Evolutionary conservation across 2,113 vertebrate genomes (phyloP).

Genomic region (Perccottus glenii): DNA sequence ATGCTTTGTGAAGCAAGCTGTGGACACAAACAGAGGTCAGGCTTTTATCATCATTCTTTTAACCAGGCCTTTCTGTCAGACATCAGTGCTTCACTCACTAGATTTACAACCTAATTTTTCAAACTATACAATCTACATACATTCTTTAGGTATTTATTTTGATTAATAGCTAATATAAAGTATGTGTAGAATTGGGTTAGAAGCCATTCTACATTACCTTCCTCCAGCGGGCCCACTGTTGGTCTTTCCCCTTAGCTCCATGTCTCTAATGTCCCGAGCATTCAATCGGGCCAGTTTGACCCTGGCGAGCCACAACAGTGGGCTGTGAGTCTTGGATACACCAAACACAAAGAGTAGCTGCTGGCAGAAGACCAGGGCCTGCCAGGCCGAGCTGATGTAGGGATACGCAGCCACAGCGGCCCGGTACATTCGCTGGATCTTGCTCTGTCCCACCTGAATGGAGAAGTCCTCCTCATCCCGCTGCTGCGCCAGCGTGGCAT

Average conservation of each 20-base stretch:
- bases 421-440: constrained; percentile 83
- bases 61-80: too few species aligned
- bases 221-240: background rate
- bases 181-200: background rate
- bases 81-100: too few species aligned
- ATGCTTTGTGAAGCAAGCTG: constrained; percentile 40
- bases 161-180: too few species aligned
- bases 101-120: too few species aligned
- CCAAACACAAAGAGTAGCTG: constrained; percentile 90
- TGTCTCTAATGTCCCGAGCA: constrained; percentile 78
- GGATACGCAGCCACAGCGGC: constrained; percentile 89
- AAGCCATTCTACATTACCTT: constrained; percentile 55
- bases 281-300: constrained; percentile 86
- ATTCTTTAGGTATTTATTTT: too few species aligned
- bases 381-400: constrained; percentile 88
- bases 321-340: constrained; percentile 85
- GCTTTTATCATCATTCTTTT: background rate
- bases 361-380: constrained; percentile 87
- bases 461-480: constrained; percentile 96
- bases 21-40: constrained; percentile 33
- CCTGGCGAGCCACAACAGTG: constrained; percentile 86
- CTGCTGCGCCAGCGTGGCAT: constrained; percentile 84
- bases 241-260: constrained; percentile 71
- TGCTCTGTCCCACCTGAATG: constrained; percentile 84
- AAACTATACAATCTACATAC: too few species aligned